A percentile compares a stretch with the other conserved stretches of the same genome.
Evolutionary conservation across 2,797 vertebrate species (phyloP).

Genomic region (Galagoides demidoff): DNA sequence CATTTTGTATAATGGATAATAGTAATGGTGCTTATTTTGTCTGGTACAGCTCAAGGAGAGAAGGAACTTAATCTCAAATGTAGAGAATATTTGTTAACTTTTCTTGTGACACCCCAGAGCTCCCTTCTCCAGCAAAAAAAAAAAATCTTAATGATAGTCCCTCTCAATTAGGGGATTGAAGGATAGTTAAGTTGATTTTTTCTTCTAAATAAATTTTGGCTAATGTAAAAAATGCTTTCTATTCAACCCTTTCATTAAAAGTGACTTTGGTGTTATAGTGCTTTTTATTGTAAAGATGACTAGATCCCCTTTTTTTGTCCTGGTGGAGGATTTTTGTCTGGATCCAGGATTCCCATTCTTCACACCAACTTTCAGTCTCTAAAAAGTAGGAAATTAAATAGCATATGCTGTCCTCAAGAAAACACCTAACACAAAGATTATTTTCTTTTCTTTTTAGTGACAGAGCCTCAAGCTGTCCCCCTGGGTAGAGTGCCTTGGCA

Average conservation of each 20-base stretch:
- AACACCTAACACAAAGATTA: not conserved
- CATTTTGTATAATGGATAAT: not conserved
- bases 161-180: not conserved
- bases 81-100: not conserved
- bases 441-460: not conserved
- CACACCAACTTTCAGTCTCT: not conserved
- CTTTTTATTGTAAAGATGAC: not conserved
- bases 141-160: not conserved
- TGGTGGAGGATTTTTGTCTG: slow-evolving; percentile 1
- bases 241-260: not conserved
- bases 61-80: not conserved
- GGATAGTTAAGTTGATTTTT: not conserved
- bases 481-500: no score
- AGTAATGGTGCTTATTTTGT: not conserved
- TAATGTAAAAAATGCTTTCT: not conserved
- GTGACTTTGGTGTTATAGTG: not conserved
- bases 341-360: not conserved
- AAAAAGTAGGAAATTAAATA: not conserved
- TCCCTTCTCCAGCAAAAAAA: rapidly evolving
- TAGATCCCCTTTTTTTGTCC: not conserved
- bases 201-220: not conserved
- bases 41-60: not conserved
- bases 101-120: not conserved
- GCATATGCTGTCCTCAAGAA: not conserved
- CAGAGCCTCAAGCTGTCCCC: no score